Evolutionary conservation across 2,888 invertebrate genomes (phyloP).

Genomic region (Ectemnius lituratus): DNA sequence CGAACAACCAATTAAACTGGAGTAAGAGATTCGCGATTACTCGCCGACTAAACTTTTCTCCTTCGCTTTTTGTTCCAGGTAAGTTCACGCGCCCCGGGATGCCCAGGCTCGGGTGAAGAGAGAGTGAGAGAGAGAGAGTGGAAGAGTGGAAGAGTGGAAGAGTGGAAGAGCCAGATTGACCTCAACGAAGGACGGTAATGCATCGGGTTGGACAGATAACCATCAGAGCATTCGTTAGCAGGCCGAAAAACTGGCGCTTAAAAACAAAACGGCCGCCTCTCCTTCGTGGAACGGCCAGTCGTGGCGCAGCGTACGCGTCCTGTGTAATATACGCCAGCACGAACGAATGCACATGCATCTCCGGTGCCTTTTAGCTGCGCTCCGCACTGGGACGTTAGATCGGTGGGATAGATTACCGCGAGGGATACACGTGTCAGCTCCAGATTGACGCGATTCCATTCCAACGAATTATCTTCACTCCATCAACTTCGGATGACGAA

Average conservation of each 20-base stretch:
- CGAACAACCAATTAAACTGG: conserved; percentile 70
- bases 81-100: conserved; percentile 61
- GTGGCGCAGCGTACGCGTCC: conserved; percentile 24
- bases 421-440: conserved; percentile 57
- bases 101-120: conserved; percentile 33
- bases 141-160: no score
- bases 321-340: conserved; percentile 18
- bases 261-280: conserved; percentile 54
- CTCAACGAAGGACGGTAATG: conserved; percentile 65
- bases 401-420: conserved; percentile 52
- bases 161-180: conserved; percentile 46
- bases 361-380: conserved; percentile 25
- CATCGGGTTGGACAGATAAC: conserved; percentile 61
- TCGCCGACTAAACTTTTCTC: conserved; percentile 52
- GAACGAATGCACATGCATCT: conserved; percentile 35
- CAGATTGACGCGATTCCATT: conserved; percentile 57
- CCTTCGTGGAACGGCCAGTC: conserved; percentile 45
- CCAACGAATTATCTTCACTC: conserved; percentile 50
- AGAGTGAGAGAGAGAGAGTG: no score
- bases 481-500: conserved; percentile 35
- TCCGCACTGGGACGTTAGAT: conserved; percentile 45
- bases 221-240: conserved; percentile 70
- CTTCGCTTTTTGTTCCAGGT: conserved; percentile 71
- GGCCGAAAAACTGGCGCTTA: conserved; percentile 56
- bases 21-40: conserved; percentile 51